Conservation (phyloP, 2,113 vertebrate species). For the Lampris megalopsis region DNA sequence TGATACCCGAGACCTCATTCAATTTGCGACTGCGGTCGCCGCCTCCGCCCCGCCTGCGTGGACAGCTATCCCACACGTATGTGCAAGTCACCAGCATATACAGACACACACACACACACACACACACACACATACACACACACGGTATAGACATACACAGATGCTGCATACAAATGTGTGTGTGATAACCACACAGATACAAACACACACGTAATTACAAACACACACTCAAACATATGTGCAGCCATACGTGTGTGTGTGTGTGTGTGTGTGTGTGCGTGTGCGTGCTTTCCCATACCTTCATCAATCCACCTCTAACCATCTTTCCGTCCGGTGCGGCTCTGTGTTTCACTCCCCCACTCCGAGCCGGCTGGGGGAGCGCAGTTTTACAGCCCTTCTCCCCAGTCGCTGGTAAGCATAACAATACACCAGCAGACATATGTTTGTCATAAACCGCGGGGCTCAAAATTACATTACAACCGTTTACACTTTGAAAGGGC, state of each 20-base stretch:
- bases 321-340: conserved; percentile 30
- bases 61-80: conserved; percentile 48
- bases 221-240: conserved; percentile 5
- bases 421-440: conserved; percentile 64
- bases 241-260: conserved; percentile 4
- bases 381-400: conserved; percentile 55
- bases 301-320: conserved; percentile 41
- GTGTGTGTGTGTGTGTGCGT: conserved; percentile 2
- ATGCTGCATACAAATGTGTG: too few species aligned
- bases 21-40: conserved; percentile 63
- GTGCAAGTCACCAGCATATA: conserved; percentile 18
- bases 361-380: conserved; percentile 43
- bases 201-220: too few species aligned
- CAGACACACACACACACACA: background rate
- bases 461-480: conserved; percentile 51
- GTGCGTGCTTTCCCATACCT: background rate
- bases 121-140: background rate
- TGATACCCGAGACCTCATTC: conserved; percentile 67
- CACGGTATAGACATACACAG: too few species aligned
- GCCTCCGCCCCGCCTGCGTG: conserved; percentile 42
- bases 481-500: conserved; percentile 63
- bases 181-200: background rate
- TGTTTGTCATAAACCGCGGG: conserved; percentile 71
- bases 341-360: conserved; percentile 36
- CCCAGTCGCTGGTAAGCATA: conserved; percentile 54